Conservation (phyloP, 92 coral and sea anemone species). For the Porites divaricata region DNA sequence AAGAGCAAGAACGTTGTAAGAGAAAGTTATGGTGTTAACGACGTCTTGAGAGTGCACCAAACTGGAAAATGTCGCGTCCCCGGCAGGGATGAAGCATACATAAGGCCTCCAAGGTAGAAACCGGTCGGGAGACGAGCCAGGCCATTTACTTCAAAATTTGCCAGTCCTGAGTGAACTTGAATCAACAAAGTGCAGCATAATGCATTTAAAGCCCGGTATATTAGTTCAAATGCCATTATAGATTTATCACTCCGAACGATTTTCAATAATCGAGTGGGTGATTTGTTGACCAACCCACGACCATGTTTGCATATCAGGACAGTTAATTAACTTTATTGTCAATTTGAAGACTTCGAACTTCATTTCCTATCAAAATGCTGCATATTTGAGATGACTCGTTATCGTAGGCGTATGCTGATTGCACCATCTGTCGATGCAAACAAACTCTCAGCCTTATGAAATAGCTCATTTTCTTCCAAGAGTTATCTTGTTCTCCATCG, state of each 20-base stretch:
- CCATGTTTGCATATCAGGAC: conserved; percentile 22
- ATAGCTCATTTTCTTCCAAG: neutral
- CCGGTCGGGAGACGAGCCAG: too few relatives aligned
- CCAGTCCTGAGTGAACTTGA: too few relatives aligned
- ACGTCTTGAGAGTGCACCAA: too few relatives aligned
- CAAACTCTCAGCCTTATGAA: neutral
- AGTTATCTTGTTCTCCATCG: neutral
- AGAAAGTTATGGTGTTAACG: too few relatives aligned
- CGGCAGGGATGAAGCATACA: too few relatives aligned
- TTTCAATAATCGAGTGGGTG: conserved; percentile 20
- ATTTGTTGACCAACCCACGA: neutral
- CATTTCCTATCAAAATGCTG: neutral
- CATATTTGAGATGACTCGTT: neutral
- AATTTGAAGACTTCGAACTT: neutral
- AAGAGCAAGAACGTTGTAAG: too few relatives aligned
- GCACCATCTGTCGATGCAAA: neutral
- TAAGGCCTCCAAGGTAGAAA: too few relatives aligned
- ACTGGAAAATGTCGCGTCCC: too few relatives aligned
- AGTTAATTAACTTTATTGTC: conserved; percentile 16
- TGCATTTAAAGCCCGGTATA: too few relatives aligned
- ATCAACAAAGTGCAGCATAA: too few relatives aligned
- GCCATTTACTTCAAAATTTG: too few relatives aligned
- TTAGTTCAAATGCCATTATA: neutral
- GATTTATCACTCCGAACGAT: conserved; percentile 12
- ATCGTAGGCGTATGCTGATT: neutral